phyloP scores from a whole-genome alignment of 2,113 vertebrate genomes.

The Hyla sarda region DNA sequence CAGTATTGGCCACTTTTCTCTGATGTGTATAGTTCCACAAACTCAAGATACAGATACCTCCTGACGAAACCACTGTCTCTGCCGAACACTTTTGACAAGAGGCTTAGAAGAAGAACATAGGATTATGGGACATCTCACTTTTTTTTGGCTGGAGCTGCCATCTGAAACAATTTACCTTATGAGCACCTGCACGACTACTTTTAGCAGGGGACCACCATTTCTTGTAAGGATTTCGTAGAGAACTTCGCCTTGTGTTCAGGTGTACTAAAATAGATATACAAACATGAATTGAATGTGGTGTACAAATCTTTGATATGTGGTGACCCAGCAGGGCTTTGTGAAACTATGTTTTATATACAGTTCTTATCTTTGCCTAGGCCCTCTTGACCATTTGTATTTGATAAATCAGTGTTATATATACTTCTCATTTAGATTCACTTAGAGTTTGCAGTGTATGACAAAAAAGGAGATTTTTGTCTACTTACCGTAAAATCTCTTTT shows the following conservation, averaged over 20 bases:
- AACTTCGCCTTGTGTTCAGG: background rate
- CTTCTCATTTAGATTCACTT: no score
- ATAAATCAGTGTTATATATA: no score
- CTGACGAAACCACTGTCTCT: no score
- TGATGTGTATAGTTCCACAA: no score
- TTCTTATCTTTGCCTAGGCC: no score
- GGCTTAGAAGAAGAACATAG: background rate
- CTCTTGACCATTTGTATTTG: no score
- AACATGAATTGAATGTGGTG: background rate
- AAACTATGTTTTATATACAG: no score
- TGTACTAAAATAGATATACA: constrained; percentile 6
- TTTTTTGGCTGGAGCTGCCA: background rate
- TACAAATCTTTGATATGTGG: background rate
- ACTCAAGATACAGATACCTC: no score
- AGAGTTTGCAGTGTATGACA: no score
- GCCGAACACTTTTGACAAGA: background rate
- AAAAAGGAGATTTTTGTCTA: no score
- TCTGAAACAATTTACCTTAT: background rate
- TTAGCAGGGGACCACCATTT: constrained; percentile 32
- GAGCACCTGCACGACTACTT: background rate
- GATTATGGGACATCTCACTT: background rate
- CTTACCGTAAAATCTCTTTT: no score
- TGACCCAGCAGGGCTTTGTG: background rate
- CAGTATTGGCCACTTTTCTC: no score
- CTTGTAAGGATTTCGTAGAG: constrained; percentile 8